Evolutionary conservation across 2,888 invertebrate genomes (phyloP), one percentile per base, ranked within the genome.

Genomic region (Campoplex capitator): DNA sequence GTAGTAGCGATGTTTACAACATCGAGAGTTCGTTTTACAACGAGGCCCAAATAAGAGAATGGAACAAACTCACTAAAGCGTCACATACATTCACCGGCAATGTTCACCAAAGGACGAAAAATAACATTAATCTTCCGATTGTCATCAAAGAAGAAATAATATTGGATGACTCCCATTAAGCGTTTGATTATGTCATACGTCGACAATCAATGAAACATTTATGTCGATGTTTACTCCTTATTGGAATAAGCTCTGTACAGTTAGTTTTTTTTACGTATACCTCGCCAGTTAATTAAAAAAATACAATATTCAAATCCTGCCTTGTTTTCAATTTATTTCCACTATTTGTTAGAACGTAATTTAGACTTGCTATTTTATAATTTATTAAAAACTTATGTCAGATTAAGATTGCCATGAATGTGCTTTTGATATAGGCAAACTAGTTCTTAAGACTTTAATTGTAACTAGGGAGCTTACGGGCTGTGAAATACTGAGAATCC

Each of bases 101-200:
- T 77, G 62, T 62, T 86, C 70, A 8, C 4, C 32, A 35, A 8
- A 28, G 38, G 23, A 7, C 35, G 3, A 78, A 62, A 28, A 45
- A 2, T 11, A 35, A 35, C 11, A 48, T 51, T 3, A 32, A 76
- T 11, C 51, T 80, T 9, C 71, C 68, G 77, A 70, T 85, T 38
- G 38, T 87, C n/a, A 88, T 88, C 56, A 88, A 88, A 65, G 86
- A 88, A 75, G 88, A 88, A 85, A 58, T 88, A 13, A 86, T 82
- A 71, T 67, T 87, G 54, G 89, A 89, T 9, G 85, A 88, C 58
- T 18, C 80, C 51, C 79, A 73, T 58, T 87, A 8, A 13, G 28
- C 4, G 3, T 32, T 8, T 13, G 18, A 35, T 56, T 42, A 45
- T 48, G 32, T 23, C 35, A 42, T 35, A 65, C 16, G n/a, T 62